Evolutionary conservation across 2,797 vertebrate species (phyloP), one percentile per base, ranked within the genome.

Genomic region (Lycodopsis pacificus): DNA sequence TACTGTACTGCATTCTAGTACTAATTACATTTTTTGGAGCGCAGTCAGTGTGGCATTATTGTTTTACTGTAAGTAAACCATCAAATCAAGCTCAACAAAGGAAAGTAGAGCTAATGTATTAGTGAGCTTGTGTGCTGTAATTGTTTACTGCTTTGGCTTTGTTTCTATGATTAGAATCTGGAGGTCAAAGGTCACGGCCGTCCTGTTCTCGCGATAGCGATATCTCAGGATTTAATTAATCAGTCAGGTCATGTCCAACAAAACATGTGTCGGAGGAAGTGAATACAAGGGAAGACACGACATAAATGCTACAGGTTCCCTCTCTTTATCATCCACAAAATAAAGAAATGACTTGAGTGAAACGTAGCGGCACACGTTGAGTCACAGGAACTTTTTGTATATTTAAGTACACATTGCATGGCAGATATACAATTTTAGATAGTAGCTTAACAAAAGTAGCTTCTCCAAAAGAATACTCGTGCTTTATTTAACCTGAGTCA

Each of bases 401-500:
- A 54, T 70, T 62, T 59, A 68, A 74, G 69, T 54, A 13, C 10
- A 67, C 1, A 61, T 76, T 68, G 4, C 22, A 30, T 48, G 4
- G 51, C 9, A n/a, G 20, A 63, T 13, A 20, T 38, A 59, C n/a
- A 42, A 7, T 57, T 63, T 77, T 34, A 71, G 71, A 80, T 46
- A 19, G 44, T 46, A 19, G 44, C 11, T 27, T 27, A 27, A 27
- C 25, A 27, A 32, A 71, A 66, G 38, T 57, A 36, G 62, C n/a
- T 36, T 65, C 27, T 78, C 25, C 3, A 48, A 65, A 76, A 69
- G 13, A 32, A 27, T n/a, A 4, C 51, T 65, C 38, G 44, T 0
- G 2, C 22, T 58, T 70, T 46, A 34, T 65, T 56, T 12, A 9
- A 75, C 78, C 34, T 61, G 63, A 77, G 48, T 86, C 77, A 79